These are phyloP conservation scores for Scaptomyza parva DNA, from an alignment of 2,888 invertebrate species.

Conservation along the genomic window DNA sequence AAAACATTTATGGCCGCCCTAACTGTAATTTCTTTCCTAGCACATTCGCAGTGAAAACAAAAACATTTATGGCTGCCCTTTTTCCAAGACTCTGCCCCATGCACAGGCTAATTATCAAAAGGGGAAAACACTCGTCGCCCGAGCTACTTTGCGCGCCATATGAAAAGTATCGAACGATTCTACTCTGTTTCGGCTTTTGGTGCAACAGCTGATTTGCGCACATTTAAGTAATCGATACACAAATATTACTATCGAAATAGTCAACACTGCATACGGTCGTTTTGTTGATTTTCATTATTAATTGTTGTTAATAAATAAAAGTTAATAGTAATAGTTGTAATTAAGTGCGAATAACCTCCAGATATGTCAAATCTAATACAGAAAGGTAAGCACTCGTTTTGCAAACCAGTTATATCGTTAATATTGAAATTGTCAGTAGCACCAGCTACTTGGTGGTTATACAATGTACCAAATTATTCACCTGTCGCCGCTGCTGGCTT, in stretches of 20 bases:
- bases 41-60: no score
- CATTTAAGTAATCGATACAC: conserved; percentile 24
- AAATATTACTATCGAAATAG: conserved; percentile 16
- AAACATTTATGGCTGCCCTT: no score
- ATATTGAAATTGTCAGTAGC: not conserved
- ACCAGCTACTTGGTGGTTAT: conserved; percentile 37
- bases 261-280: not conserved
- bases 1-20: no score
- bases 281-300: conserved; percentile 7
- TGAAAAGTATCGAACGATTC: no score
- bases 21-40: no score
- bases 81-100: no score
- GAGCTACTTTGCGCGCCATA: no score
- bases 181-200: no score
- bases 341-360: not conserved
- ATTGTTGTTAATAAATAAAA: conserved; percentile 8
- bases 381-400: conserved; percentile 37
- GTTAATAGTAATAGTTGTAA: conserved; percentile 2
- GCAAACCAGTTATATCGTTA: not conserved
- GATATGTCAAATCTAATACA: conserved; percentile 53
- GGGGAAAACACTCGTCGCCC: no score
- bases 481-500: not conserved
- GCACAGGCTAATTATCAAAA: no score
- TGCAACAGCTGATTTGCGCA: conserved; percentile 11
- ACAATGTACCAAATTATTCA: conserved; percentile 41